Conservation (phyloP, 2,113 vertebrate genomes). For the Rhabdomys dilectus region DNA sequence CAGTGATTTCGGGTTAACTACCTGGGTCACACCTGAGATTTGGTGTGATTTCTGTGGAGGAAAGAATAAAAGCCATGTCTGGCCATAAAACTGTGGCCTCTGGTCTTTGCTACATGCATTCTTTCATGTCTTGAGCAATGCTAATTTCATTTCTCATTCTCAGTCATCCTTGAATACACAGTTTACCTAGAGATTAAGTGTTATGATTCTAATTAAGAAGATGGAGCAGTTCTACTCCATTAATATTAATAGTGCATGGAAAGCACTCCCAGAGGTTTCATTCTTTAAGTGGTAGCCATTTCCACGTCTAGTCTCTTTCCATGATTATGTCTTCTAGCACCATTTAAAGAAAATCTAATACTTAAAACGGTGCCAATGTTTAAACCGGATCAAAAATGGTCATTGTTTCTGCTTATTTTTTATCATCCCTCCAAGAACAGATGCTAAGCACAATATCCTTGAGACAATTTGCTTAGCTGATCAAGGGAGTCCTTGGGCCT, state of each 20-base stretch:
- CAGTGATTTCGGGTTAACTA: not conserved
- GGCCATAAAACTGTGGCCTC: not conserved
- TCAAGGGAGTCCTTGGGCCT: not conserved
- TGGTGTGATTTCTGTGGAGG: not conserved
- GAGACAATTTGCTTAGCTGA: constrained; percentile 60
- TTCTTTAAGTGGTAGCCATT: constrained; percentile 64
- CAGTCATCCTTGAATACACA: constrained; percentile 59
- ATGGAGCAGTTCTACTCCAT: constrained; percentile 74
- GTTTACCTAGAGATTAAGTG: constrained; percentile 83
- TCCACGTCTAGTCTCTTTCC: constrained; percentile 67
- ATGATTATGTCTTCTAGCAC: constrained; percentile 67
- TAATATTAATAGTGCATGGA: constrained; percentile 79
- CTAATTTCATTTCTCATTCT: constrained; percentile 66
- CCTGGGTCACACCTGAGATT: not conserved
- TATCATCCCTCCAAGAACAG: constrained; percentile 1
- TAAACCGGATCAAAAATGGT: constrained; percentile 57
- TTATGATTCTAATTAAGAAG: constrained; percentile 80
- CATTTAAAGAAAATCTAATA: constrained; percentile 71
- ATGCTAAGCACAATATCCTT: constrained; percentile 7
- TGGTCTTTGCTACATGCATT: not conserved
- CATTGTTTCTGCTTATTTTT: constrained; percentile 30
- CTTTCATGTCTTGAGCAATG: not conserved
- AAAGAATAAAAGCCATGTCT: not conserved
- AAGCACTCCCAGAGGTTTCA: constrained; percentile 75
- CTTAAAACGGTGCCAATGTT: constrained; percentile 50